Evolutionary conservation across 1,140 invertebrate species (phyloP).

Genomic region (Olivierus martensii): DNA sequence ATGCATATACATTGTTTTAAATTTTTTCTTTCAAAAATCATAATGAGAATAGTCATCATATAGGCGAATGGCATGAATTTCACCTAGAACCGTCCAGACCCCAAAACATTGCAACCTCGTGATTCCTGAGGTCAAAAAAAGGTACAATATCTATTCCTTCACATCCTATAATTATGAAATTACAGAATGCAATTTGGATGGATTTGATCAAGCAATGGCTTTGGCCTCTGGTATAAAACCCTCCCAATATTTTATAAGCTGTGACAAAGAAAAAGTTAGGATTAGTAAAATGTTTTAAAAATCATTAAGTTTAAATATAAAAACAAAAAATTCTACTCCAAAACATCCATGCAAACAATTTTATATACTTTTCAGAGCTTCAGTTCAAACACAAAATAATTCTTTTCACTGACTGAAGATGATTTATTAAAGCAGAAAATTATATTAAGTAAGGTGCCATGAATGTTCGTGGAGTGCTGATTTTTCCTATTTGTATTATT

Average conservation of each 20-base stretch:
- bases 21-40: no score
- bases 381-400: no score
- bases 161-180: neutral
- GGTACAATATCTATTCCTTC: no score
- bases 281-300: constrained; percentile 1
- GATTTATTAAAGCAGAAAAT: neutral
- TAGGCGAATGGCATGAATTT: no score
- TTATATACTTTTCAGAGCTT: no score
- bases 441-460: neutral
- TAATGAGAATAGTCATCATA: no score
- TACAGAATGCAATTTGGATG: neutral
- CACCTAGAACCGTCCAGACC: no score
- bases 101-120: no score
- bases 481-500: neutral
- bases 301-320: neutral
- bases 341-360: no score
- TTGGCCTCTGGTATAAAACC: constrained; percentile 39
- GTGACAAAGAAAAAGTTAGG: neutral
- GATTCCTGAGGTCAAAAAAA: no score
- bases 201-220: constrained; percentile 25
- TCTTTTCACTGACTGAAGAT: neutral
- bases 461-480: neutral
- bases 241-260: constrained; percentile 42
- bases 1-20: no score
- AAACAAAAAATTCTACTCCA: no score